These are phyloP conservation scores for Sardinella longiceps DNA, from an alignment of 2,797 vertebrate species.

Conservation along the genomic window DNA sequence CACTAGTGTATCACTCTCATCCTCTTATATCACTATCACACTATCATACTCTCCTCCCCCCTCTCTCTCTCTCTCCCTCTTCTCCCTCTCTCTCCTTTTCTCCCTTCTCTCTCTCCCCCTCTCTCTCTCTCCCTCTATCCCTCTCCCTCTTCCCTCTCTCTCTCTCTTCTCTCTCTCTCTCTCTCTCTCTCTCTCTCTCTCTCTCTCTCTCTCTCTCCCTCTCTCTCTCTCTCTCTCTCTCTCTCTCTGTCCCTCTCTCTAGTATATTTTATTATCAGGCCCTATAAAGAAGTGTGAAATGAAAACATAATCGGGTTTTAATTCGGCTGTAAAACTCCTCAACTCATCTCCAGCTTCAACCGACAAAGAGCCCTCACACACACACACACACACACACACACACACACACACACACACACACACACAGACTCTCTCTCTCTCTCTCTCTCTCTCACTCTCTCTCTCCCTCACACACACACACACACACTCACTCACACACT, in stretches of 20 bases:
- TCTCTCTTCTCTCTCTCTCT: slow-evolving; percentile 3
- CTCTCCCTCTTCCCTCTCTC: too few species aligned
- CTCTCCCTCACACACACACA: too few species aligned
- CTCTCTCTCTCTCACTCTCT: too few species aligned
- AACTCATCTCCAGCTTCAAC: slow-evolving; percentile 38
- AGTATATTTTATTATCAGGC: slow-evolving; percentile 59
- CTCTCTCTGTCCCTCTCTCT: slow-evolving; percentile 39
- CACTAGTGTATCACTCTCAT: neutral
- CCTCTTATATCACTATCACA: neutral
- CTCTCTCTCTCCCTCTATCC: too few species aligned
- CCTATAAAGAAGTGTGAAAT: slow-evolving; percentile 73
- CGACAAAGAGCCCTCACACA: too few species aligned
- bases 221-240: slow-evolving; percentile 23
- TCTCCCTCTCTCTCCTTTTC: too few species aligned
- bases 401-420: too few species aligned
- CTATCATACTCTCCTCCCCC: neutral
- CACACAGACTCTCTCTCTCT: too few species aligned
- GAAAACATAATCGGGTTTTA: slow-evolving; percentile 77
- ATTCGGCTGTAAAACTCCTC: slow-evolving; percentile 64
- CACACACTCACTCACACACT: too few species aligned
- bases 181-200: slow-evolving; percentile 36
- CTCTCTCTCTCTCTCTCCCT: slow-evolving; percentile 25
- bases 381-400: too few species aligned
- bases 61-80: too few species aligned
- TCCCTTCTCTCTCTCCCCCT: too few species aligned